Conservation (phyloP, 1,140 invertebrate species). For the Drosophila rhopaloa region DNA sequence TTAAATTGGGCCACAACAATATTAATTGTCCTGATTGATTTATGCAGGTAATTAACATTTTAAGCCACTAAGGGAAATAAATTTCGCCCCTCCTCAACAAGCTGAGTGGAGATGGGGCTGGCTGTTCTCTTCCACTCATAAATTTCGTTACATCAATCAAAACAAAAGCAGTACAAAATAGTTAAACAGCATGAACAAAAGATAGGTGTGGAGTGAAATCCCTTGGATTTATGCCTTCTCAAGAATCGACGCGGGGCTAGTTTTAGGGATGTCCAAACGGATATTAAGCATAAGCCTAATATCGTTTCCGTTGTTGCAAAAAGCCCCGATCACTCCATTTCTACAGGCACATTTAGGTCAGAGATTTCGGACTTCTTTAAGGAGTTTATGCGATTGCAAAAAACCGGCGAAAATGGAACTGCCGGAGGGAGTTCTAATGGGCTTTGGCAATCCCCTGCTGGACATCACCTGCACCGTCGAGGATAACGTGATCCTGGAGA, state of each 20-base stretch:
- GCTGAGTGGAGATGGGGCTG: background rate
- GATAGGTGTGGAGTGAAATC: background rate
- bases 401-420: conserved; percentile 28
- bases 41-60: conserved; percentile 72
- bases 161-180: background rate
- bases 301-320: background rate
- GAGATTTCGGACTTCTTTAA: background rate
- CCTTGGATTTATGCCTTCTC: conserved; percentile 1
- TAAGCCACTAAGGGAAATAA: conserved; percentile 35
- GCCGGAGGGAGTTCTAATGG: conserved; percentile 36
- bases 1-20: conserved; percentile 69
- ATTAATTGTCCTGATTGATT: conserved; percentile 74
- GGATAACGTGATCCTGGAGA: conserved; percentile 86
- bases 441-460: conserved; percentile 69
- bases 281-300: background rate
- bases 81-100: background rate
- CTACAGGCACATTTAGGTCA: too few relatives aligned
- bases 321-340: background rate
- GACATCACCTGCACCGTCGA: conserved; percentile 50
- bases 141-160: conserved; percentile 6
- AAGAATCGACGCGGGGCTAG: background rate
- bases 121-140: conserved; percentile 17
- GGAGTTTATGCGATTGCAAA: background rate
- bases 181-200: conserved; percentile 7
- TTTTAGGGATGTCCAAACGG: background rate